A percentile compares a stretch with the other conserved stretches of the same genome.
phyloP scores from a whole-genome alignment of 1,140 invertebrate species.

The Phymastichus coffea region DNA sequence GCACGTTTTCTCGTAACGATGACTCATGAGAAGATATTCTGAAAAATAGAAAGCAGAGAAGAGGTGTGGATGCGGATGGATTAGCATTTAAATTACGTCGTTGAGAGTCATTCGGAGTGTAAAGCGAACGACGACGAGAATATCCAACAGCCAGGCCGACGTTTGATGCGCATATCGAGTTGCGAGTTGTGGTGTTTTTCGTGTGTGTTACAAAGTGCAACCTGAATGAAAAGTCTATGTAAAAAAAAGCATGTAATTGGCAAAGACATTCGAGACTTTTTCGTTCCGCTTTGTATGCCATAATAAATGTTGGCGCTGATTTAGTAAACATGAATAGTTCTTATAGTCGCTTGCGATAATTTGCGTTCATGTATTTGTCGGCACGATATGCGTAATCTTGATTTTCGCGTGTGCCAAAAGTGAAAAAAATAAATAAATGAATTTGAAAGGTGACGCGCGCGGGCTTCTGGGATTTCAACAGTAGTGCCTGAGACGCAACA shows the following conservation, averaged over 20 bases:
- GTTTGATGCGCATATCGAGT: constrained; percentile 12
- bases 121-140: neutral
- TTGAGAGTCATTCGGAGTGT: neutral
- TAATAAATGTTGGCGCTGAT: too few species aligned
- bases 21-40: neutral
- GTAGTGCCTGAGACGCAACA: constrained; percentile 25
- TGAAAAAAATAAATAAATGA: neutral
- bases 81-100: neutral
- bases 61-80: neutral
- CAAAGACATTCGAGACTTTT: too few species aligned
- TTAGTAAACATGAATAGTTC: too few species aligned
- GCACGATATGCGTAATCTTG: constrained; percentile 5
- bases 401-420: constrained; percentile 7
- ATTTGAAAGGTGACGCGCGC: too few species aligned
- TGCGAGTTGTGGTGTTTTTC: constrained; percentile 6
- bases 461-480: constrained; percentile 11
- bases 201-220: too few species aligned
- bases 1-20: too few species aligned
- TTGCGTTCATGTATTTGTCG: neutral
- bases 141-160: neutral
- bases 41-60: neutral
- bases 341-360: too few species aligned
- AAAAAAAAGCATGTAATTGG: too few species aligned
- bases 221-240: too few species aligned
- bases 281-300: too few species aligned